phyloP scores from a whole-genome alignment of 2,888 invertebrate genomes.

The Trissonchulus sp. region DNA sequence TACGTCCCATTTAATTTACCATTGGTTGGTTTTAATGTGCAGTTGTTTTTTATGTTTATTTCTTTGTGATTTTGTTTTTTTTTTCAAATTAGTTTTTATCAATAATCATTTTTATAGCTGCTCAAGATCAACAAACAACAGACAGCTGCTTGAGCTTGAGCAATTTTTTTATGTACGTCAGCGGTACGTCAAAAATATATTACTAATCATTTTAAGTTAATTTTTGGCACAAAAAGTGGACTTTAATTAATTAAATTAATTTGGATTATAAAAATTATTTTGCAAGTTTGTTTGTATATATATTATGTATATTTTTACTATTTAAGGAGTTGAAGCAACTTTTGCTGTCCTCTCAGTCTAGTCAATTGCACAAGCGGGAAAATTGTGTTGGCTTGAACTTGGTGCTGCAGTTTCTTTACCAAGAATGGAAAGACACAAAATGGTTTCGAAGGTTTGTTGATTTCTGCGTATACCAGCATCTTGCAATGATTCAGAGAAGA shows the following conservation, averaged over 20 bases:
- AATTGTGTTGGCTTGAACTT: constrained; percentile 40
- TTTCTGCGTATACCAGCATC: too few relatives aligned
- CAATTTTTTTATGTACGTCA: background rate
- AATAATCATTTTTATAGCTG: background rate
- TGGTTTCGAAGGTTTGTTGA: constrained; percentile 42
- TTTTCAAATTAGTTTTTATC: background rate
- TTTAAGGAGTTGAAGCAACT: constrained; percentile 28
- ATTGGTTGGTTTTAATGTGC: background rate
- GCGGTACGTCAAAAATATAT: too few relatives aligned
- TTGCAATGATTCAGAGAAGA: too few relatives aligned
- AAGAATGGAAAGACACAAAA: constrained; percentile 47
- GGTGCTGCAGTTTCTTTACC: constrained; percentile 46
- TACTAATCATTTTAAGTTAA: too few relatives aligned
- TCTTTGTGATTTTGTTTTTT: background rate
- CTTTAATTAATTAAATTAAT: too few relatives aligned
- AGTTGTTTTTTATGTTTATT: too few relatives aligned
- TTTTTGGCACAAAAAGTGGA: too few relatives aligned
- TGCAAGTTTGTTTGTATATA: background rate
- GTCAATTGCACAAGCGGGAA: constrained; percentile 44
- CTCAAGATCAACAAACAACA: too few relatives aligned
- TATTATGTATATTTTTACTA: background rate
- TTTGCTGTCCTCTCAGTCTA: constrained; percentile 35
- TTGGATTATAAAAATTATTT: too few relatives aligned
- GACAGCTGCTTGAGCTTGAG: too few relatives aligned
- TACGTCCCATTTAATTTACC: constrained; percentile 14